Evolutionary conservation across 2,888 invertebrate genomes (phyloP).

Genomic region (Resseliella maxima): DNA sequence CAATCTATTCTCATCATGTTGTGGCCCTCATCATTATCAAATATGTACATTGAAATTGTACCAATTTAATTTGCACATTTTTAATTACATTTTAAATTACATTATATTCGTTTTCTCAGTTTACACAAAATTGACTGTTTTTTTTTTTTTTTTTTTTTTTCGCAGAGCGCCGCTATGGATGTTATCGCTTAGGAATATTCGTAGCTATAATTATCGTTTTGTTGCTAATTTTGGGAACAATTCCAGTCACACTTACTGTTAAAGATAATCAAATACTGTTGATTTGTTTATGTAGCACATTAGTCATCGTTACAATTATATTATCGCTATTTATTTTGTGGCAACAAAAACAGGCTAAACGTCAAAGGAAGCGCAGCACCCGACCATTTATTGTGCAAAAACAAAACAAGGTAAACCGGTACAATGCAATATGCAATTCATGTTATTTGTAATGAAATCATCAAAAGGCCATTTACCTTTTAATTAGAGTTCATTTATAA

Average conservation of each 20-base stretch:
- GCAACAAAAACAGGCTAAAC: slow-evolving; percentile 45
- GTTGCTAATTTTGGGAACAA: slow-evolving; percentile 45
- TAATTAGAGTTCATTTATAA: not conserved
- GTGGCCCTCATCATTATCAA: too few species aligned
- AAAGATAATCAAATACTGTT: slow-evolving; percentile 44
- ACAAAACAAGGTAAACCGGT: not conserved
- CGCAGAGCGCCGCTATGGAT: slow-evolving; percentile 41
- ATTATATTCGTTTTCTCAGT: not conserved
- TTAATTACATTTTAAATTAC: not conserved
- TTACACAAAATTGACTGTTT: not conserved
- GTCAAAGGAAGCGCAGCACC: slow-evolving; percentile 29
- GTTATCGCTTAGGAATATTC: slow-evolving; percentile 46
- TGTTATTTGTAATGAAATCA: not conserved
- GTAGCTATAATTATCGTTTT: slow-evolving; percentile 32
- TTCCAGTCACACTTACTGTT: slow-evolving; percentile 50
- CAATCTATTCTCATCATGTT: too few species aligned
- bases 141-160: not conserved
- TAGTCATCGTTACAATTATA: slow-evolving; percentile 27
- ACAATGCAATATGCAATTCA: not conserved
- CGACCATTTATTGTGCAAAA: slow-evolving; percentile 21
- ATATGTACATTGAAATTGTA: too few species aligned
- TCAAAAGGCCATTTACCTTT: not conserved
- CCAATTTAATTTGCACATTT: not conserved
- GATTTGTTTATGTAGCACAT: slow-evolving; percentile 43
- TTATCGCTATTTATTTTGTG: slow-evolving; percentile 48